Evolutionary conservation across 1,140 invertebrate species (phyloP), one percentile per base, ranked within the genome.

Genomic region (Eumeta japonica): DNA sequence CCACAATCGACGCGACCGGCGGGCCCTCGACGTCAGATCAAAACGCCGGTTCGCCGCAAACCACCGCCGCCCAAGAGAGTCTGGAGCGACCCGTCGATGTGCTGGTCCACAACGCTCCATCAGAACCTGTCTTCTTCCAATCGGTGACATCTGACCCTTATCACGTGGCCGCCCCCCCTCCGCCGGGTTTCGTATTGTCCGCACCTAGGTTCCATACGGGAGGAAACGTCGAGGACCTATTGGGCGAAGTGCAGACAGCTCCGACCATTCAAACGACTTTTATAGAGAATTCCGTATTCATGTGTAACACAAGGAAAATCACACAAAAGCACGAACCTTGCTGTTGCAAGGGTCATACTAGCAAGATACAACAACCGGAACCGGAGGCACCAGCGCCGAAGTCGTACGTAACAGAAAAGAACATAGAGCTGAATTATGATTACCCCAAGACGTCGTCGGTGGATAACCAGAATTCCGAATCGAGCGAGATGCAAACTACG

Each of bases 341-440:
- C 43, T 71, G 65, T 32, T 62, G n/a, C 5, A 24, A 24, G 29
- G n/a, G n/a, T n/a, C n/a, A n/a, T n/a, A n/a, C n/a, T n/a, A 5
- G n/a, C 14, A 9, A 67, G 35, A 65, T 58, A 39, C 50, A 50
- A n/a, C 56, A 70, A 31, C 40, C 55, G 7, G 43, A 44, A 2
- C 37, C 50, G 17, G 48, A 50, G 16, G 15, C 42, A 10, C 44
- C 48, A 14, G 60, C 63, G 1, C 46, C 37, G 14, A 68, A 67
- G 35, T 64, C 49, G 13, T 77, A 73, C 34, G 65, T 72, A 1
- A 77, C 75, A 11, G 75, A 76, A 43, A 77, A 77, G 47, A 77
- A 75, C 42, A 76, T 77, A 41, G 75, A 77, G 48, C 41, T 77
- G 20, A 72, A 67, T 1, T 77, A 77, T 39, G 75, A 77, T 39